Base-by-base conservation (phyloP, 2,113 vertebrate genomes). In the Centropus bengalensis region DNA sequence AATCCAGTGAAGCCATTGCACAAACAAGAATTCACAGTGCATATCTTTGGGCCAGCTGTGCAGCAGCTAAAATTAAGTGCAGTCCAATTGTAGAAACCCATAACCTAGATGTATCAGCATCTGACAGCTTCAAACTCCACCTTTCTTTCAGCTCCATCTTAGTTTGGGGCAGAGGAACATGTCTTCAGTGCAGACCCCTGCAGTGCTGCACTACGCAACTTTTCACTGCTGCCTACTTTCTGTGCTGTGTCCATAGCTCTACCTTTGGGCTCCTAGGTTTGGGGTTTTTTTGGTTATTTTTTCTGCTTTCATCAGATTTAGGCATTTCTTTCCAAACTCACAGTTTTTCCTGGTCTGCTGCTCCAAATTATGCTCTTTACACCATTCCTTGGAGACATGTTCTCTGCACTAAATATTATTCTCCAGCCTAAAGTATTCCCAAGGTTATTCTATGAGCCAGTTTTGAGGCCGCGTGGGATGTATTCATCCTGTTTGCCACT, bases 391-490 rank as follows among this genome's bases (percentile, higher is more conserved):
- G 55, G 55, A 81, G 52, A 74, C 9, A 44, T 36, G 19, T n/a
- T 55, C 36, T 56, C 30, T 55, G 38, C 26, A 14, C 42, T 89
- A 9, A 9, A 69, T 45, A 30, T 23, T 75, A 16, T 59, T 59
- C 38, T 38, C 19, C 20, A 33, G 11, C 8, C 52, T 54, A 28
- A 28, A 27, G 45, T 45, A 18, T 18, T 45, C 19, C 17, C 45
- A 45, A 18, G 45, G 16, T 45, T 56, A 49, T 30, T 56, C 38
- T 59, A 45, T 1, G 1, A 9, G 33, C 26, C 0, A 0, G 5
- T 44, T 86, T 71, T 44, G 36, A n/a, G 67, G 36, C 45, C 51
- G 8, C 27, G 23, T 42, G 86, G 16, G 13, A 8, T 44, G 4
- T 36, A 10, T 36, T 18, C 49, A 63, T 83, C 38, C 49, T 27